Evolutionary conservation across 2,113 vertebrate genomes (phyloP), one percentile per base, ranked within the genome.

Genomic region (Clupea harengus): DNA sequence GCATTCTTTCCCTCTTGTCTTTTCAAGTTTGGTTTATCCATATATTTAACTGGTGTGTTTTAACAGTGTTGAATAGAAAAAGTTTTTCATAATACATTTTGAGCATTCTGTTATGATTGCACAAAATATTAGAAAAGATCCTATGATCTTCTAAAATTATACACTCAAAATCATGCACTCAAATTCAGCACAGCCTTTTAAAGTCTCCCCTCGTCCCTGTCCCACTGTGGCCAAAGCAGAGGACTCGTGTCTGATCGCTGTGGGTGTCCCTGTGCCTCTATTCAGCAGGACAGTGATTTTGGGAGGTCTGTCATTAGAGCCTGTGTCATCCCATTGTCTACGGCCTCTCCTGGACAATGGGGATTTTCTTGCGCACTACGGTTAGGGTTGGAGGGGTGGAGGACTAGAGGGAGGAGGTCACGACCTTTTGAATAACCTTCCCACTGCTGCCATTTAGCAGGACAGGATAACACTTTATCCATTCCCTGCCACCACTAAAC

Each of bases 251-350:
- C 86, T 87, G 88, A 90, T 90, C 89, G 83, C 88, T 85, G 89
- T 90, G 89, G 89, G 88, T 89, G 89, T 90, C 88, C 89, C 85
- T 72, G 85, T 90, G 88, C 84, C 85, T 83, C 86, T 81, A 82
- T 87, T 81, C 83, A 86, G 81, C 78, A 87, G 86, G 57, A 89
- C 88, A 88, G 81, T 82, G 88, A 88, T 88, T 89, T 88, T 86
- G 88, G 89, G 89, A 90, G 89, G 89, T 90, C 89, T 85, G 64
- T 86, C 86, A 83, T 89, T 90, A 88, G 87, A 87, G 87, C 86
- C 82, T 87, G 89, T 90, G 88, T 90, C 88, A 85, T 87, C 86
- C 86, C 82, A 83, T 90, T 90, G 88, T 89, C 84, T 83, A 85
- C 52, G 82, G 87, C 82, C 89, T 86, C 89, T 90, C 87, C 80